Conservation (phyloP, 2,113 vertebrate species). For the Forbesichthys agassizii region DNA sequence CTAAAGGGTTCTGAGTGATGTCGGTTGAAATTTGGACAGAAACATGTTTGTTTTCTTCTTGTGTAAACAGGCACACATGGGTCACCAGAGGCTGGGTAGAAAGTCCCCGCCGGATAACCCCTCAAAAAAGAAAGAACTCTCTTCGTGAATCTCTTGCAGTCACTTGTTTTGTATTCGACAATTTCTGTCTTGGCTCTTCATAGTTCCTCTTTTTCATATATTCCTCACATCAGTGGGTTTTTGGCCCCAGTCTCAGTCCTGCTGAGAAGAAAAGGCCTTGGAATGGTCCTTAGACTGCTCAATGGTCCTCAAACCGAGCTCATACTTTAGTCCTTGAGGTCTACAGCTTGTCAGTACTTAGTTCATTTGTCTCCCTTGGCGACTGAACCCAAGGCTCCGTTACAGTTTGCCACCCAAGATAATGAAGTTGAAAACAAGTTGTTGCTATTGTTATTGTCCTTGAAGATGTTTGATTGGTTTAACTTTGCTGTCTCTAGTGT, state of each 20-base stretch:
- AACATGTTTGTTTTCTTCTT: conserved; percentile 65
- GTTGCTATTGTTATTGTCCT: conserved; percentile 50
- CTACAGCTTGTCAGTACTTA: conserved; percentile 74
- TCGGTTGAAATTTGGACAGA: conserved; percentile 90
- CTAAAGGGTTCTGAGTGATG: conserved; percentile 94
- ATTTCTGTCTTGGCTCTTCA: conserved; percentile 16
- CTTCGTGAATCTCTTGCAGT: conserved; percentile 30
- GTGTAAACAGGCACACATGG: conserved; percentile 99
- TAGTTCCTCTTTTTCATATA: conserved; percentile 27
- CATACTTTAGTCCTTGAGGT: conserved; percentile 76
- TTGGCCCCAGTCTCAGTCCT: conserved; percentile 89
- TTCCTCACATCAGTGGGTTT: conserved; percentile 54
- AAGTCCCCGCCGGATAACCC: conserved; percentile 76
- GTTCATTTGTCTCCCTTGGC: conserved; percentile 74
- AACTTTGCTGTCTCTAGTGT: conserved; percentile 74
- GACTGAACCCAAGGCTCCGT: conserved; percentile 80
- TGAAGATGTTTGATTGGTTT: conserved; percentile 53
- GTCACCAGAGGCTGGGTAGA: conserved; percentile 81
- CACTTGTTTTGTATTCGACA: conserved; percentile 52
- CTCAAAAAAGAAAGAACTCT: conserved; percentile 34
- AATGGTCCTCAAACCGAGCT: neutral
- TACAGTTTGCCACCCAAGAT: conserved; percentile 87
- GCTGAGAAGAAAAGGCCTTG: conserved; percentile 88
- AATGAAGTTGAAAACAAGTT: conserved; percentile 85
- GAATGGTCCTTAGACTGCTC: conserved; percentile 53